Evolutionary conservation across 2,888 invertebrate genomes (phyloP).

Genomic region (Pyrocoelia pectoralis): DNA sequence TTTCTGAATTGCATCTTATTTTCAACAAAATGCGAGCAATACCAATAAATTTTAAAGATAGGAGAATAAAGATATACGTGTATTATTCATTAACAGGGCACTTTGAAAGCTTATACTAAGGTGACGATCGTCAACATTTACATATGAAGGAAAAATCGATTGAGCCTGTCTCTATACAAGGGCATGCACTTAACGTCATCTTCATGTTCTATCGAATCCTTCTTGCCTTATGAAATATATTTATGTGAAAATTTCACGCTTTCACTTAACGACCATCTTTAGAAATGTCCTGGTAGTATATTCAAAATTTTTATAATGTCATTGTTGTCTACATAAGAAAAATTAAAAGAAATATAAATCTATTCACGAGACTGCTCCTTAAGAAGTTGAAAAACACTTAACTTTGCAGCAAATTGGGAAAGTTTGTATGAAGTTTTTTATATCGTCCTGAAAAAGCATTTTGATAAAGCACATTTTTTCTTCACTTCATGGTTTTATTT

Average conservation of each 20-base stretch:
- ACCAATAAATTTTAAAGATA: neutral
- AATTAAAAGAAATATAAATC: conserved; percentile 6
- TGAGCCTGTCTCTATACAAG: neutral
- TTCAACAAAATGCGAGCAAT: neutral
- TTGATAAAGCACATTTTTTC: conserved; percentile 9
- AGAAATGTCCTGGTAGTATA: neutral
- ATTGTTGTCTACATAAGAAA: neutral
- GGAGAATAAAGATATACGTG: too few species aligned
- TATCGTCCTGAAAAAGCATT: conserved; percentile 5
- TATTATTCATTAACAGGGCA: too few species aligned
- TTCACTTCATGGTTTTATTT: neutral
- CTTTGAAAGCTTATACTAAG: neutral
- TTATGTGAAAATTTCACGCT: neutral
- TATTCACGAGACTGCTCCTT: conserved; percentile 3
- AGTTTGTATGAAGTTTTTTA: conserved; percentile 12
- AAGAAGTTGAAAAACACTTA: conserved; percentile 11
- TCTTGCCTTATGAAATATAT: neutral
- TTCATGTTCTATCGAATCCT: neutral
- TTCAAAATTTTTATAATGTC: neutral
- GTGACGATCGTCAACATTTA: neutral
- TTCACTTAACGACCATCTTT: neutral
- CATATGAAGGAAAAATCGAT: conserved; percentile 6
- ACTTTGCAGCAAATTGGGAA: conserved; percentile 12
- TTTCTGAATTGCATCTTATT: neutral
- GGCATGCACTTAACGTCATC: conserved; percentile 7